Evolutionary conservation across 2,797 vertebrate genomes (phyloP).

Genomic region (Lacerta agilis): DNA sequence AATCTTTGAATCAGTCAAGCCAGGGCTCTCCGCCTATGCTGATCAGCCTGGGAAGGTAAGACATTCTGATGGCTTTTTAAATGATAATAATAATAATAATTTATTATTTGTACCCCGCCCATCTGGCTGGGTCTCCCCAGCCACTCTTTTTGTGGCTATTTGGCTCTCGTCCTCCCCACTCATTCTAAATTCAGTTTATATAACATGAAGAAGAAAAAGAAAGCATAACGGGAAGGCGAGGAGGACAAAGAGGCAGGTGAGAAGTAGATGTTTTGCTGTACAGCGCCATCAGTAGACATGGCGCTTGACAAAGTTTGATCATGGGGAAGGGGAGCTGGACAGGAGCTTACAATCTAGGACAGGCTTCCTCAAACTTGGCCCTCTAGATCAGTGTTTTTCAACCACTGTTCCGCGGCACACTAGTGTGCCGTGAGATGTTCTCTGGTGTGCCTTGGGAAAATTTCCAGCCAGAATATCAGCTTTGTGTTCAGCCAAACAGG

Average conservation of each 20-base stretch:
- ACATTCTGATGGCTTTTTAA: slow-evolving; percentile 24
- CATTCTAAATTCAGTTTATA: background rate
- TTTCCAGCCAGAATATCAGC: no score
- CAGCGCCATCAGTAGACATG: background rate
- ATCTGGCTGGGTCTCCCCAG: no score
- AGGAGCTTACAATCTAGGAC: background rate
- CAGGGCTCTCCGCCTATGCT: slow-evolving; percentile 94
- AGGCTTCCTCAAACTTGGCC: no score
- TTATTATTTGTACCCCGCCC: no score
- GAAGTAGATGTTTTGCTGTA: background rate
- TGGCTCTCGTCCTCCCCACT: background rate
- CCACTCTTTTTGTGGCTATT: background rate
- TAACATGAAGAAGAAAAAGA: background rate
- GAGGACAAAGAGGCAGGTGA: background rate
- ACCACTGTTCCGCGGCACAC: no score
- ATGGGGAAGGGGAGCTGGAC: background rate
- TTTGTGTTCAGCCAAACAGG: no score
- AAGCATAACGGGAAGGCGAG: background rate
- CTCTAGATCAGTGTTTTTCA: no score
- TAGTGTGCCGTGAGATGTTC: no score
- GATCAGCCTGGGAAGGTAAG: slow-evolving; percentile 91
- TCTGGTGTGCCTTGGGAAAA: no score
- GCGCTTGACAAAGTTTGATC: background rate
- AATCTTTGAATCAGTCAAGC: slow-evolving; percentile 96
- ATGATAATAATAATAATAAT: no score